A percentile compares a stretch with the other conserved stretches of the same genome.
These are phyloP conservation scores for Abrostola tripartita DNA, from an alignment of 2,888 invertebrate genomes.

Conservation along the genomic window DNA sequence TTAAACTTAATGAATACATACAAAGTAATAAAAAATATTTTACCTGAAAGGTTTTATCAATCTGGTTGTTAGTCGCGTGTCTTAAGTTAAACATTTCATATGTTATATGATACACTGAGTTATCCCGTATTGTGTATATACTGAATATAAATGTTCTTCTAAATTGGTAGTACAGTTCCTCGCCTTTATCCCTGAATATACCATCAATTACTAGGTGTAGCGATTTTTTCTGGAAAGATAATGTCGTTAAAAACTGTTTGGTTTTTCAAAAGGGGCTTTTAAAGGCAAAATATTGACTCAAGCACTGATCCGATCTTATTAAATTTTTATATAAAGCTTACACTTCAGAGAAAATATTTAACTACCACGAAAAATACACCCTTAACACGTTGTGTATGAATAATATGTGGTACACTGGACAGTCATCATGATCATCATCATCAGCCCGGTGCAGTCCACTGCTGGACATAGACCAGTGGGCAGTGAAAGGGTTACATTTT, in stretches of 20 bases:
- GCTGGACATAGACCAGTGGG: no score
- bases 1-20: no score
- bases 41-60: constrained; percentile 73
- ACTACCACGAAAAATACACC: background rate
- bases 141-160: constrained; percentile 74
- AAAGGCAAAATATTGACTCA: no score
- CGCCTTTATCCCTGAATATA: constrained; percentile 66
- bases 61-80: constrained; percentile 63
- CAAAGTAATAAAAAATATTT: background rate
- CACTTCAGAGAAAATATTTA: background rate
- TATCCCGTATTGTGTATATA: constrained; percentile 39
- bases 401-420: no score
- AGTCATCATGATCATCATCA: no score
- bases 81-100: constrained; percentile 72
- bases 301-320: no score
- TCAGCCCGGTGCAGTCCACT: no score
- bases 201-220: constrained; percentile 73
- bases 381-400: background rate
- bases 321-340: no score
- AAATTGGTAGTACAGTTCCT: constrained; percentile 58
- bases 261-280: no score
- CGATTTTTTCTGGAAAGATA: constrained; percentile 64
- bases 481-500: no score
- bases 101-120: constrained; percentile 62
- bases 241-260: constrained; percentile 3